Evolutionary conservation across 2,888 invertebrate species (phyloP).

Genomic region (Proisotoma minuta): DNA sequence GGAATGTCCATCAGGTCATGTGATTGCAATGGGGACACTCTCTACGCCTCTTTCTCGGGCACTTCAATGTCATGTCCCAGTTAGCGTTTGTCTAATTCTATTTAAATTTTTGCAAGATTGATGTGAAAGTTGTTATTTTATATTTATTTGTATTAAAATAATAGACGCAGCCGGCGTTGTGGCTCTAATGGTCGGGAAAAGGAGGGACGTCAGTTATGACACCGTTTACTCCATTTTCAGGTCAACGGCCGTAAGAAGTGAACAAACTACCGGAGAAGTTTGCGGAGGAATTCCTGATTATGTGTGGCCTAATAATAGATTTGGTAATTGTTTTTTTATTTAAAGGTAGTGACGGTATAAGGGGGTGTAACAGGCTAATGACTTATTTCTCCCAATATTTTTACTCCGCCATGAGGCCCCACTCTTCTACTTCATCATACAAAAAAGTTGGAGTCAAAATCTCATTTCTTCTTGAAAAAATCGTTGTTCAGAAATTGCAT

Average conservation of each 20-base stretch:
- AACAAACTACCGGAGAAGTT: not conserved
- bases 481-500: too few relatives aligned
- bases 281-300: not conserved
- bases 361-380: too few relatives aligned
- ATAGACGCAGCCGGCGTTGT: too few relatives aligned
- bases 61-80: not conserved
- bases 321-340: too few relatives aligned
- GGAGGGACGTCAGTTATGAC: not conserved
- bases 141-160: not conserved
- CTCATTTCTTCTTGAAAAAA: too few relatives aligned
- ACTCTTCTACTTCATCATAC: too few relatives aligned
- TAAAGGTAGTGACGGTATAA: too few relatives aligned
- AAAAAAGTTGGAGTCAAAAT: too few relatives aligned
- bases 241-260: not conserved
- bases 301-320: not conserved
- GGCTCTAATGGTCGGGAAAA: not conserved
- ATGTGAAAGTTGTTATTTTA: not conserved
- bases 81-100: not conserved
- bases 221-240: not conserved
- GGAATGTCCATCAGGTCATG: not conserved
- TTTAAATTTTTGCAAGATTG: not conserved
- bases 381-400: too few relatives aligned
- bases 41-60: not conserved
- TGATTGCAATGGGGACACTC: not conserved
- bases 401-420: too few relatives aligned